phyloP scores from a whole-genome alignment of 2,888 invertebrate species.

The Mactromeris polynyma region DNA sequence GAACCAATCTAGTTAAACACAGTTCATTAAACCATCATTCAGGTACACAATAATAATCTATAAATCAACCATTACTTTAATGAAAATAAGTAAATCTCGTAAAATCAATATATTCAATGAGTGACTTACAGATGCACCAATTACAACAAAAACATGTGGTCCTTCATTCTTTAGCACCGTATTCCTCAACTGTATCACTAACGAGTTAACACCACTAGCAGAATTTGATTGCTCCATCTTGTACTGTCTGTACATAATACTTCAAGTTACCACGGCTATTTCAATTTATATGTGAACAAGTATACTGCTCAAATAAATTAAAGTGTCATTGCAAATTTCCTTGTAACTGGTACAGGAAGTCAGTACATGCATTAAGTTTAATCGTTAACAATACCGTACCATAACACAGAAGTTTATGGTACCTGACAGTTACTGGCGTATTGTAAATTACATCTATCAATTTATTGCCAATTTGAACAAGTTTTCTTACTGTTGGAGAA shows the following conservation, averaged over 20 bases:
- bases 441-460: too few relatives aligned
- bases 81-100: too few relatives aligned
- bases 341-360: background rate
- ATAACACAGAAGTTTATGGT: background rate
- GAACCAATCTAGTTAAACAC: too few relatives aligned
- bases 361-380: background rate
- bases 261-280: background rate
- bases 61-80: too few relatives aligned
- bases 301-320: background rate
- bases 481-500: too few relatives aligned
- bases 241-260: background rate
- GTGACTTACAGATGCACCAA: conserved; percentile 62
- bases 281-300: background rate
- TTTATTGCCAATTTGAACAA: too few relatives aligned
- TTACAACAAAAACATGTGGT: conserved; percentile 46
- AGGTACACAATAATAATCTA: too few relatives aligned
- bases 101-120: too few relatives aligned
- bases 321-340: background rate
- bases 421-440: too few relatives aligned
- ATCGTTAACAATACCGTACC: background rate
- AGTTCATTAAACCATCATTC: too few relatives aligned
- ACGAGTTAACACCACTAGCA: background rate
- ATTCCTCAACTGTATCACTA: conserved; percentile 19
- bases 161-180: background rate
- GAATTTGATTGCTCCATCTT: conserved; percentile 12